phyloP scores from a whole-genome alignment of 2,797 vertebrate species.

The Malacoraja senta region DNA sequence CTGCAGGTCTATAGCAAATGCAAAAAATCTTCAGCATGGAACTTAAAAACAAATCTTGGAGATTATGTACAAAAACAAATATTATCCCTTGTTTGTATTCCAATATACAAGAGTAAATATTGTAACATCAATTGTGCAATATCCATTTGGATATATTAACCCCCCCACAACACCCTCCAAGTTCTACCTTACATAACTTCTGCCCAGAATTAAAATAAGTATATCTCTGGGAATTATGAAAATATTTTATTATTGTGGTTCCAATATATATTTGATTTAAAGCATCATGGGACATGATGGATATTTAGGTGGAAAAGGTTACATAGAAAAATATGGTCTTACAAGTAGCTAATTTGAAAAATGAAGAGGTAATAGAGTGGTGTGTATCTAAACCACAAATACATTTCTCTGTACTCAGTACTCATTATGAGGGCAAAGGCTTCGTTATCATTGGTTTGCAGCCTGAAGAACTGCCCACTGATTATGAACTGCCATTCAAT shows the following conservation, averaged over 20 bases:
- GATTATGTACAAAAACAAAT: background rate
- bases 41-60: background rate
- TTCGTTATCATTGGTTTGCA: background rate
- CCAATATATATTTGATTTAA: background rate
- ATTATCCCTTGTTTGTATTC: background rate
- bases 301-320: background rate
- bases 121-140: background rate
- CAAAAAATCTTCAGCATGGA: background rate
- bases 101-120: background rate
- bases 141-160: background rate
- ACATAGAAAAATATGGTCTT: background rate
- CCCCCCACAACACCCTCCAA: background rate
- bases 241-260: background rate
- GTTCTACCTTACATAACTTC: background rate
- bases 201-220: background rate
- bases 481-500: background rate
- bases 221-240: background rate
- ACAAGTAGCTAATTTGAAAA: background rate
- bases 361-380: background rate
- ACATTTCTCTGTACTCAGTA: background rate
- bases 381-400: background rate
- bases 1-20: background rate
- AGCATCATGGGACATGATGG: background rate
- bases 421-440: background rate
- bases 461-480: background rate